phyloP scores from a whole-genome alignment of 2,888 invertebrate genomes.

The Plagodis pulveraria region DNA sequence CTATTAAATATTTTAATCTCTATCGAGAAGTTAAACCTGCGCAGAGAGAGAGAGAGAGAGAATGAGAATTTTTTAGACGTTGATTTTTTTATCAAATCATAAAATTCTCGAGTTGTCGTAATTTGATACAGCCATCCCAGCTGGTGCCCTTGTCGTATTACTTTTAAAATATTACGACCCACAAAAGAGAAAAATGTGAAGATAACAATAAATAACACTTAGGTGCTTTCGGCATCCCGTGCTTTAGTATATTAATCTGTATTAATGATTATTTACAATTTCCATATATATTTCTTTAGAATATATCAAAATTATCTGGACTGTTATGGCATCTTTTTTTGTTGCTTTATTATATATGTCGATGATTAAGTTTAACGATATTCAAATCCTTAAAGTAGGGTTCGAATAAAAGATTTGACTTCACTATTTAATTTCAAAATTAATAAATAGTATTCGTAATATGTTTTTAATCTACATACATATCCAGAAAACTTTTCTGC shows the following conservation, averaged over 20 bases:
- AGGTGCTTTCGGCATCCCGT: constrained; percentile 55
- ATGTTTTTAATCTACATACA: too few species aligned
- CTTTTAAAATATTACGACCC: constrained; percentile 53
- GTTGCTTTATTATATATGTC: constrained; percentile 4
- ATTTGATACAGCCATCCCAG: constrained; percentile 68
- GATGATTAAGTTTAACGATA: neutral
- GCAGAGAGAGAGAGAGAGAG: too few species aligned
- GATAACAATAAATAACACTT: constrained; percentile 63
- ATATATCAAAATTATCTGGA: constrained; percentile 29
- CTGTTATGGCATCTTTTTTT: constrained; percentile 5
- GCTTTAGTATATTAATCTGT: constrained; percentile 48
- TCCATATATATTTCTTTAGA: constrained; percentile 20
- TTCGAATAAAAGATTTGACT: too few species aligned
- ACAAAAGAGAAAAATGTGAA: constrained; percentile 56
- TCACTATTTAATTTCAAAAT: too few species aligned
- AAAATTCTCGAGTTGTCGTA: constrained; percentile 47
- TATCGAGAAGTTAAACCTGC: too few species aligned
- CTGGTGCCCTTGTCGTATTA: constrained; percentile 59
- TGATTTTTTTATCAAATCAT: constrained; percentile 22
- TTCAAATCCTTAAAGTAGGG: too few species aligned
- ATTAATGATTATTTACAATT: constrained; percentile 34
- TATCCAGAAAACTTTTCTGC: too few species aligned
- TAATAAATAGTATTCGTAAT: too few species aligned
- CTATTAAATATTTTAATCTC: too few species aligned
- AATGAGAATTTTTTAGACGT: neutral